Percentiles rank a stretch among this genome's conserved stretches.
Conservation (phyloP, 2,888 invertebrate species). For the Crepidodera aurea region DNA sequence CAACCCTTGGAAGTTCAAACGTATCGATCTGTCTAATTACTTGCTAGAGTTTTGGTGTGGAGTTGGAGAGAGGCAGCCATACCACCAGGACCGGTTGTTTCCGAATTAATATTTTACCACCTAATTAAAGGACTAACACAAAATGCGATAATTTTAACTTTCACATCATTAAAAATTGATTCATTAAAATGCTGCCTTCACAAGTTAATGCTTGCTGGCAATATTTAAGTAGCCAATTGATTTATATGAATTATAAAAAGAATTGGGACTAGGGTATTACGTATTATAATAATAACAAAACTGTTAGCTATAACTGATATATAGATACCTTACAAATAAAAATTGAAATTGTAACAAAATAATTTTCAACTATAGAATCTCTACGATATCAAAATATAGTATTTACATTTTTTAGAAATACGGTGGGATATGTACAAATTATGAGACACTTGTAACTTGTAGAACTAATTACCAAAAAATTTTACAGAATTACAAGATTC, state of each 20-base stretch:
- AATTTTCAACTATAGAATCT: slow-evolving; percentile 46
- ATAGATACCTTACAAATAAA: slow-evolving; percentile 19
- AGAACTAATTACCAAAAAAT: slow-evolving; percentile 1
- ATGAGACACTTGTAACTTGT: slow-evolving; percentile 34
- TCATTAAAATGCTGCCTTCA: background rate
- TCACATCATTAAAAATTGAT: too few species aligned
- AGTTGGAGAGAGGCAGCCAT: background rate
- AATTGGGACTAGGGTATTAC: too few species aligned
- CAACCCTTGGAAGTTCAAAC: slow-evolving; percentile 29
- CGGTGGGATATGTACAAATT: slow-evolving; percentile 61
- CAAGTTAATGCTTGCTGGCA: too few species aligned
- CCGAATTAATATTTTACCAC: too few species aligned
- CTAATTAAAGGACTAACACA: too few species aligned
- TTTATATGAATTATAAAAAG: too few species aligned
- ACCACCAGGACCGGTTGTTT: background rate
- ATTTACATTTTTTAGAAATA: slow-evolving; percentile 61
- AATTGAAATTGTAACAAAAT: slow-evolving; percentile 41
- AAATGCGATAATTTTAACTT: too few species aligned
- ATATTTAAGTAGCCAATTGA: too few species aligned
- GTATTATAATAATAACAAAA: slow-evolving; percentile 13
- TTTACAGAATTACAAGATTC: too few species aligned
- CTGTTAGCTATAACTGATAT: slow-evolving; percentile 10
- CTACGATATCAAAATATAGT: slow-evolving; percentile 60
- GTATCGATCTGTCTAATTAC: slow-evolving; percentile 35
- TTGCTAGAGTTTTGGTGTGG: slow-evolving; percentile 20